Evolutionary conservation across 2,113 vertebrate species (phyloP), one percentile per base, ranked within the genome.

Genomic region (Recurvirostra avosetta): DNA sequence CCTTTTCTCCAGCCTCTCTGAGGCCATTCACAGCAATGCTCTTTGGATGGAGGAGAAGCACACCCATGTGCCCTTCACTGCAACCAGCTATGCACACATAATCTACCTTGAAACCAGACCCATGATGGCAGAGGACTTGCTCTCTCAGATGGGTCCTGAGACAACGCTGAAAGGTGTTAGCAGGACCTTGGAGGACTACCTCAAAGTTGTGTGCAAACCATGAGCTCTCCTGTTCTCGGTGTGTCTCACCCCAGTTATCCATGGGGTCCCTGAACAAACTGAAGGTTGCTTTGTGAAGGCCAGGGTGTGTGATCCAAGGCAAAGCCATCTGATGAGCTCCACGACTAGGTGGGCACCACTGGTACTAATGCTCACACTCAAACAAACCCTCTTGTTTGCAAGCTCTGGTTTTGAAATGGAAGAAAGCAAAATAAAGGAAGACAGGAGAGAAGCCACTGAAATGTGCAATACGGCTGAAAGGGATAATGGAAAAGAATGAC

Each of bases 1-100:
- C 32, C 47, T 55, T 67, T 61, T 78, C 58, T 49, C 18, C 59
- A 30, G 66, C 18, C 7, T n/a, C 43, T 77, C 27, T 45, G 52
- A 72, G 50, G 34, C 45, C 0, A 0, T 34, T 56, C 40, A 17
- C 66, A 49, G 41, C 15, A 40, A 18, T 0, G 0, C 10, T 68
- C 8, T 55, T 55, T 29, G 40, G 53, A 38, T 55, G 61, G 32
- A 50, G 22, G 19, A 56, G n/a, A 30, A 49, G 40, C 22, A 19
- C 22, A 19, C 9, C 29, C 15, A 4, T 1, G 0, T 15, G 11
- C 71, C 17, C 84, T 58, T 45, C 56, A 52, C 41, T 67, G 66
- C 45, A 50, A 9, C 12, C 5, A 4, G 12, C 56, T n/a, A 11
- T 9, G 50, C 43, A 25, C 2, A 2, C 34, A 17, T 62, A 12